These are phyloP conservation scores for Ictalurus punctatus DNA, from an alignment of 2,113 vertebrate species.

Conservation along the genomic window DNA sequence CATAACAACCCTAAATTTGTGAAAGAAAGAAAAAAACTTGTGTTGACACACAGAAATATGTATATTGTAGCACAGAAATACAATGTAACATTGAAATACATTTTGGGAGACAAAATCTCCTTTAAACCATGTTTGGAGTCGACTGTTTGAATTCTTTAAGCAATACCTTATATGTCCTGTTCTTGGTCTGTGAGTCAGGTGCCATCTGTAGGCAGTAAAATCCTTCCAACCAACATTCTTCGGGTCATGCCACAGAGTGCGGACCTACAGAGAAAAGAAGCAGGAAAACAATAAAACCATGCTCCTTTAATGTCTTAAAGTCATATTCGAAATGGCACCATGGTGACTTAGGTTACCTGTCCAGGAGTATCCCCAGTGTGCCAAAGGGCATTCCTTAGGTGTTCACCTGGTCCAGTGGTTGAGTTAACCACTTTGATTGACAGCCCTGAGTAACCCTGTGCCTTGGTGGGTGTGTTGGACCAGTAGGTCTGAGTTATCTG, in stretches of 20 bases:
- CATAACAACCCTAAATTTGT: constrained; percentile 89
- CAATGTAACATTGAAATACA: neutral
- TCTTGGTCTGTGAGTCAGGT: constrained; percentile 94
- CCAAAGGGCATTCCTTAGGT: constrained; percentile 97
- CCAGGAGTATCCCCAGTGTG: constrained; percentile 95
- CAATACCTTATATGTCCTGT: constrained; percentile 89
- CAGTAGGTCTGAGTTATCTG: constrained; percentile 98
- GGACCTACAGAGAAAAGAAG: constrained; percentile 76
- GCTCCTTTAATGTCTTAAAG: neutral
- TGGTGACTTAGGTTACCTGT: constrained; percentile 76
- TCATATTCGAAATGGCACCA: neutral
- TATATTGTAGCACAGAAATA: neutral
- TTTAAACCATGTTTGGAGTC: neutral
- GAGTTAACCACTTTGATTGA: constrained; percentile 99
- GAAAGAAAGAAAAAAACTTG: neutral
- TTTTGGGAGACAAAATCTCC: neutral
- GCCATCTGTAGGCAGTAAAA: constrained; percentile 98
- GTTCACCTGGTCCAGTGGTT: constrained; percentile 94
- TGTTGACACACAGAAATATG: neutral
- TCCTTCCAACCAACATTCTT: constrained; percentile 98
- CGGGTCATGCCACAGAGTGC: constrained; percentile 96
- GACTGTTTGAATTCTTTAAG: neutral
- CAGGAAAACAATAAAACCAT: neutral
- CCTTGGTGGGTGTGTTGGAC: constrained; percentile 91
- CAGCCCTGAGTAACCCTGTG: constrained; percentile 95